Evolutionary conservation across 1,140 invertebrate species (phyloP).

Genomic region (Temnothorax curvispinosus): DNA sequence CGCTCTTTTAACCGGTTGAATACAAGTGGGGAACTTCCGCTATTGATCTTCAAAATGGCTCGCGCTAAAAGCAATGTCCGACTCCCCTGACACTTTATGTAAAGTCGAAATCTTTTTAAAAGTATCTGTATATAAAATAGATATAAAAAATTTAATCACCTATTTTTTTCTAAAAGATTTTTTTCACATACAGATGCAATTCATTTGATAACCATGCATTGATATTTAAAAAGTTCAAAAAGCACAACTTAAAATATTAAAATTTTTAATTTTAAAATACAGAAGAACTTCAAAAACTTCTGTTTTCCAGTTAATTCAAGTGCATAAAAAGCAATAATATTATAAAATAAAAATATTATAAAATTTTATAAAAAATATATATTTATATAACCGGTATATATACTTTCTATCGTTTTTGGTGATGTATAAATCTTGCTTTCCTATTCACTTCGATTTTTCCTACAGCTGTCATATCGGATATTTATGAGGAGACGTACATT

Average conservation of each 20-base stretch:
- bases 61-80: neutral
- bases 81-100: neutral
- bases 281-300: neutral
- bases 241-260: neutral
- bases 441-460: conserved; percentile 29
- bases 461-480: conserved; percentile 51
- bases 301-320: neutral
- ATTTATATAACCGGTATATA: conserved; percentile 2
- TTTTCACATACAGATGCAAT: neutral
- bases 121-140: neutral
- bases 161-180: neutral
- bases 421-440: conserved; percentile 12
- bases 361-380: neutral
- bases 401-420: neutral
- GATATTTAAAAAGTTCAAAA: neutral
- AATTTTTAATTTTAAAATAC: neutral
- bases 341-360: neutral
- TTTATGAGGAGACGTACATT: conserved; percentile 34
- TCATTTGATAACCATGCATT: neutral
- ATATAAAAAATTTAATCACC: neutral
- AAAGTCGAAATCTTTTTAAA: conserved; percentile 3
- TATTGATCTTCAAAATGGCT: conserved; percentile 27
- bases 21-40: conserved; percentile 21
- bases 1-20: conserved; percentile 38
- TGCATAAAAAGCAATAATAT: neutral